These are phyloP conservation scores for Syritta pipiens DNA, from an alignment of 2,888 invertebrate species.

Conservation along the genomic window DNA sequence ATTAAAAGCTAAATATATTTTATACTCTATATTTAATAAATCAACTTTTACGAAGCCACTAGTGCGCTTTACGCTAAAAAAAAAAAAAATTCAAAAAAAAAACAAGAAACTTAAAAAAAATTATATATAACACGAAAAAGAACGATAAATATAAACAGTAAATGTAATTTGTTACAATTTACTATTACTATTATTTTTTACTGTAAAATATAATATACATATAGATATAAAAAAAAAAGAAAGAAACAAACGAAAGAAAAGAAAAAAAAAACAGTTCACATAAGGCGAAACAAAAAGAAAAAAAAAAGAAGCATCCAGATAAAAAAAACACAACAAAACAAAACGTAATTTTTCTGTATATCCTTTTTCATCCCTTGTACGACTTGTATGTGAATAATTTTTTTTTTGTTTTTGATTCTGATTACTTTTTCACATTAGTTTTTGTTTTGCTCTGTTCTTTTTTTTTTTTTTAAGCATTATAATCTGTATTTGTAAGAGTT, in stretches of 20 bases:
- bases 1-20: conserved; percentile 62
- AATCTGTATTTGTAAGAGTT: conserved; percentile 29
- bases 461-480: conserved; percentile 34
- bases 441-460: conserved; percentile 16
- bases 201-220: conserved; percentile 53
- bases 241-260: background rate
- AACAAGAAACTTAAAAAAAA: conserved; percentile 21
- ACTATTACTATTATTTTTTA: conserved; percentile 55
- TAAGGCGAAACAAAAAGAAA: conserved; percentile 11
- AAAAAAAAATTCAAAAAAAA: conserved; percentile 14
- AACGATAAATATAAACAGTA: conserved; percentile 34
- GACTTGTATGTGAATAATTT: conserved; percentile 43
- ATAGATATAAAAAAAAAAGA: conserved; percentile 21
- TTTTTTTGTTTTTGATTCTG: background rate
- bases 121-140: background rate
- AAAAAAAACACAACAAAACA: conserved; percentile 8
- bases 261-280: conserved; percentile 20
- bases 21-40: conserved; percentile 70
- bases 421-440: background rate
- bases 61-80: conserved; percentile 50
- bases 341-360: background rate
- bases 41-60: conserved; percentile 47
- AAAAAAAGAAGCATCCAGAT: conserved; percentile 17
- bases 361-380: conserved; percentile 13
- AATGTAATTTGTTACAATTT: conserved; percentile 36